phyloP scores from a whole-genome alignment of 2,113 vertebrate genomes.

The Haliaeetus leucogaster region DNA sequence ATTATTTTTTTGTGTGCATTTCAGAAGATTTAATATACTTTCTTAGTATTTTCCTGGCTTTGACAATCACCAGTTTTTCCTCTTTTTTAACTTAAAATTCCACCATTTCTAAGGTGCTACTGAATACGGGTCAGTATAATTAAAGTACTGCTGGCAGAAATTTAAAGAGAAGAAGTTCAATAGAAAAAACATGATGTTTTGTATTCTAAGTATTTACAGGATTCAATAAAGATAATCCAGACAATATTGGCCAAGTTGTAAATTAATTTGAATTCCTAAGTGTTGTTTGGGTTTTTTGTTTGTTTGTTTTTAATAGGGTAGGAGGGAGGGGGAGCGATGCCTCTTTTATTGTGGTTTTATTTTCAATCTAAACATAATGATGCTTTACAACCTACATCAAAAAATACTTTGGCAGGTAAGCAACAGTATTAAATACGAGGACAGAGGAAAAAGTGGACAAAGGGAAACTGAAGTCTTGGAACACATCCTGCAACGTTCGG shows the following conservation, averaged over 20 bases:
- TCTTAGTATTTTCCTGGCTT: not conserved
- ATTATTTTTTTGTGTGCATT: not conserved
- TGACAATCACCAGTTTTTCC: not conserved
- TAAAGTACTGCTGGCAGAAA: constrained; percentile 12
- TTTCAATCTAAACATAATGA: not conserved
- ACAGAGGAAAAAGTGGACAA: not conserved
- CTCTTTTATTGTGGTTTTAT: not conserved
- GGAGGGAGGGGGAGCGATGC: not conserved
- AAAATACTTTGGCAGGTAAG: not conserved
- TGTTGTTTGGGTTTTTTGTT: not conserved
- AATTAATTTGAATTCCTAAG: not conserved
- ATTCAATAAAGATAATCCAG: constrained; percentile 46
- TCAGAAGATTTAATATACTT: not conserved
- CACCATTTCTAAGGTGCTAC: constrained; percentile 9
- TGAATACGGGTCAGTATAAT: constrained; percentile 35
- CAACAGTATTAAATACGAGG: not conserved
- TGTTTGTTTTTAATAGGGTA: too few relatives aligned
- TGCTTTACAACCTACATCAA: not conserved
- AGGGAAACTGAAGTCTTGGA: not conserved
- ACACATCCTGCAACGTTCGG: not conserved
- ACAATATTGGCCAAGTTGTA: not conserved
- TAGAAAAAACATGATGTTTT: not conserved
- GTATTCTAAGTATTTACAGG: not conserved
- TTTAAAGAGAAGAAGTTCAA: not conserved
- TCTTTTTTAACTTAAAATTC: not conserved